Evolutionary conservation across 1,140 invertebrate genomes (phyloP), one percentile per base, ranked within the genome.

Genomic region (Musca vetustissima): DNA sequence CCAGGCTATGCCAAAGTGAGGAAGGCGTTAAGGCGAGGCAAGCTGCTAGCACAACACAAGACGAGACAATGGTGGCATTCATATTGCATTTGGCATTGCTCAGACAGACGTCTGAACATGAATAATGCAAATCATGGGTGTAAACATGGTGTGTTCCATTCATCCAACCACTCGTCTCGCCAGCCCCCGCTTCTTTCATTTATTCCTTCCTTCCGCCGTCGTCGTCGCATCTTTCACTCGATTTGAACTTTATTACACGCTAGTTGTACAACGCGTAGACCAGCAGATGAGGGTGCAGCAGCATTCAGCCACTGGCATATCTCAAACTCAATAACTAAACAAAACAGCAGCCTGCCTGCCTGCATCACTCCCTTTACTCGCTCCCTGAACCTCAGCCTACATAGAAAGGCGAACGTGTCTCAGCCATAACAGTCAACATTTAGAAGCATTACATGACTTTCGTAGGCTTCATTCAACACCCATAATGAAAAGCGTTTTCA

Each of bases 41-140:
- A 43, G 36, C 11, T 32, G 28, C 28, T 13, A 43, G 36, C 36
- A 43, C 36, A 11, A 13, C 36, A 43, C 36, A 43, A 43, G 36
- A 13, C 36, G 36, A 43, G 36, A 43, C 36, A 43, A 43, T 43
- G 36, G 36, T 43, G 36, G 36, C 36, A 43, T 43, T 43, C 36
- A 43, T 43, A 9, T 43, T 43, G 36, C 36, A 43, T 43, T 43
- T 32, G 3, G 28, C 36, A 7, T 43, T 43, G 36, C 36, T 43
- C 11, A 7, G 36, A 43, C 36, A 13, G 28, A 8, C 36, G 11
- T 43, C 36, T 6, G 6, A 28, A 50, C 49, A 57, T 57, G 53
- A 57, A 57, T 57, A 57, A 57, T 57, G 53, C 53, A 57, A 57
- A 57, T 57, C 53, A 57, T 57, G 53, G 53, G 53, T 57, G 53